These are phyloP conservation scores for Zaprionus inermis DNA, from an alignment of 1,140 invertebrate genomes.

Conservation along the genomic window DNA sequence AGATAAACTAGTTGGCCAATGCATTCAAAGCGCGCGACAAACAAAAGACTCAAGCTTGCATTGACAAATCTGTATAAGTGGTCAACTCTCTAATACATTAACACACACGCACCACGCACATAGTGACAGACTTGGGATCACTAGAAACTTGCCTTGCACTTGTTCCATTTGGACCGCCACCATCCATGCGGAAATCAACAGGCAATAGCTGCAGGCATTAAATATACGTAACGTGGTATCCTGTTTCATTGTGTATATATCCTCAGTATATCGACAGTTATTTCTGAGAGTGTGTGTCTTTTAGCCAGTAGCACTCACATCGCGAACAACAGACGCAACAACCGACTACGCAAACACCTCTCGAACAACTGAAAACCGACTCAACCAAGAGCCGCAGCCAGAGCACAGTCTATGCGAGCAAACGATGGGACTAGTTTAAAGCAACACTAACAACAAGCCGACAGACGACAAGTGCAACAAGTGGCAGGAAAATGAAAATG, in stretches of 20 bases:
- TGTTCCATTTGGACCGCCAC: slow-evolving; percentile 48
- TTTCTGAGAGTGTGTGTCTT: background rate
- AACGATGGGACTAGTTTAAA: slow-evolving; percentile 45
- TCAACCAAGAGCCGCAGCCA: background rate
- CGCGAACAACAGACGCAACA: slow-evolving; percentile 45
- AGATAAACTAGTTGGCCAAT: slow-evolving; percentile 45
- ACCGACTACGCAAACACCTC: slow-evolving; percentile 73
- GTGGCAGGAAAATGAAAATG: slow-evolving; percentile 40
- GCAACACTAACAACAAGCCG: background rate
- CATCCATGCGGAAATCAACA: slow-evolving; percentile 17
- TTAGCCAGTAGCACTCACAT: slow-evolving; percentile 39
- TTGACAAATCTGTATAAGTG: slow-evolving; percentile 43
- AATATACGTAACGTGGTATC: slow-evolving; percentile 13
- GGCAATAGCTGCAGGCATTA: slow-evolving; percentile 4
- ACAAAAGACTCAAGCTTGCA: slow-evolving; percentile 65
- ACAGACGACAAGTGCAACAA: slow-evolving; percentile 36
- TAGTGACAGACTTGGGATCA: background rate
- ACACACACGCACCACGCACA: slow-evolving; percentile 33
- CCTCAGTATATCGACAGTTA: background rate
- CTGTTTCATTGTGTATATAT: slow-evolving; percentile 9
- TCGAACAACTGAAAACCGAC: slow-evolving; percentile 64
- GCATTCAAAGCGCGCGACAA: slow-evolving; percentile 34
- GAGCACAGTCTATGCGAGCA: slow-evolving; percentile 2
- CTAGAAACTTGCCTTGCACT: slow-evolving; percentile 72
- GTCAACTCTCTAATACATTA: slow-evolving; percentile 41